These are phyloP conservation scores for Stenodera caucasica DNA, from an alignment of 2,888 invertebrate genomes.

Conservation along the genomic window DNA sequence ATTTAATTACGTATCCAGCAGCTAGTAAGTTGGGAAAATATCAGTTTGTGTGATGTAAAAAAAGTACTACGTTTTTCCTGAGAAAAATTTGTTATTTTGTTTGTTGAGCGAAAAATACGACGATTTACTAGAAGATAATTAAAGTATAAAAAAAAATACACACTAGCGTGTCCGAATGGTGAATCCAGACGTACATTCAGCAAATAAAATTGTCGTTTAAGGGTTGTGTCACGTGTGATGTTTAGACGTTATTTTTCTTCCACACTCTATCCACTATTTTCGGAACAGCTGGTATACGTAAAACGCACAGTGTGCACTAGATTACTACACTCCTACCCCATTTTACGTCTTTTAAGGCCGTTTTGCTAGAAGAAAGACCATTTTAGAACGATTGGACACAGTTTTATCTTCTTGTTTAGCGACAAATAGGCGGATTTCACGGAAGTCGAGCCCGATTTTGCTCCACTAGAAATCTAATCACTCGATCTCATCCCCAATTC, in stretches of 20 bases:
- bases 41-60: conserved; percentile 6
- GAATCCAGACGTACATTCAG: conserved; percentile 12
- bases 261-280: conserved; percentile 34
- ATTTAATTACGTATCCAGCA: conserved; percentile 32
- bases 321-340: conserved; percentile 18
- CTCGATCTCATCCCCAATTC: too few species aligned
- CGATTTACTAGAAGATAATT: not conserved
- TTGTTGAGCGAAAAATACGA: not conserved
- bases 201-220: conserved; percentile 43
- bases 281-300: conserved; percentile 42
- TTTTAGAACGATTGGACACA: conserved; percentile 34
- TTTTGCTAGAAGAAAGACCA: conserved; percentile 26
- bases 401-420: conserved; percentile 34
- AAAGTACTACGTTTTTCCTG: not conserved
- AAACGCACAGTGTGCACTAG: conserved; percentile 26
- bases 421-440: conserved; percentile 33
- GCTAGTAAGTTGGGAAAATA: conserved; percentile 25
- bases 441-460: conserved; percentile 31
- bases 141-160: not conserved
- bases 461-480: too few species aligned
- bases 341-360: conserved; percentile 25
- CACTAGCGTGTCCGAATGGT: too few species aligned
- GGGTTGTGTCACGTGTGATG: conserved; percentile 42
- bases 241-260: not conserved
- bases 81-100: too few species aligned